These are phyloP conservation scores for Oncopodura yosiiana DNA, from an alignment of 1,140 invertebrate species.

Conservation along the genomic window DNA sequence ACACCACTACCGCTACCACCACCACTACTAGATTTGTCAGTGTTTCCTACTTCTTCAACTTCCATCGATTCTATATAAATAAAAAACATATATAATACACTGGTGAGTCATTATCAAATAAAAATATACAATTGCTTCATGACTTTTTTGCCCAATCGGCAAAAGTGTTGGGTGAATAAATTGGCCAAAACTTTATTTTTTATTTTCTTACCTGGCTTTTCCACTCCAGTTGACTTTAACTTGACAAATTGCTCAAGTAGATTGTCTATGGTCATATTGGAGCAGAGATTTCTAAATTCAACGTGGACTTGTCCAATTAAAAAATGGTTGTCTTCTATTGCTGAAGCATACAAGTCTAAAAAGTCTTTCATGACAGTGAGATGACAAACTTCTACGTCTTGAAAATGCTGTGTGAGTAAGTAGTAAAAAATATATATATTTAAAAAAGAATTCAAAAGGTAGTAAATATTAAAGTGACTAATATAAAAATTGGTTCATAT, in stretches of 20 bases:
- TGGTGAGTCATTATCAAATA: too few relatives aligned
- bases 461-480: slow-evolving; percentile 9
- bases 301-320: slow-evolving; percentile 76
- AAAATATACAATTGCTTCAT: neutral
- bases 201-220: slow-evolving; percentile 72
- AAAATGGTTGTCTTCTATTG: slow-evolving; percentile 78
- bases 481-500: slow-evolving; percentile 3
- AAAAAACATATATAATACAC: neutral
- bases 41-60: slow-evolving; percentile 14
- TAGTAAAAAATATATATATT: slow-evolving; percentile 26
- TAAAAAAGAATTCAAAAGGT: slow-evolving; percentile 2
- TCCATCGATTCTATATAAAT: slow-evolving; percentile 7
- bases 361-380: slow-evolving; percentile 92
- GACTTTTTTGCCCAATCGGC: neutral
- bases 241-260: slow-evolving; percentile 80
- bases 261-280: slow-evolving; percentile 83
- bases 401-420: slow-evolving; percentile 65
- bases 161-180: neutral
- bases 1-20: slow-evolving; percentile 1
- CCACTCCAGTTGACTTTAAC: slow-evolving; percentile 79
- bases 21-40: slow-evolving; percentile 9
- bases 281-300: slow-evolving; percentile 79
- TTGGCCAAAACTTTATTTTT: slow-evolving; percentile 1
- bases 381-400: slow-evolving; percentile 85
- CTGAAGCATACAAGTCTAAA: slow-evolving; percentile 74